Evolutionary conservation across 2,797 vertebrate genomes (phyloP), one percentile per base, ranked within the genome.

Genomic region (Tachyglossus aculeatus): DNA sequence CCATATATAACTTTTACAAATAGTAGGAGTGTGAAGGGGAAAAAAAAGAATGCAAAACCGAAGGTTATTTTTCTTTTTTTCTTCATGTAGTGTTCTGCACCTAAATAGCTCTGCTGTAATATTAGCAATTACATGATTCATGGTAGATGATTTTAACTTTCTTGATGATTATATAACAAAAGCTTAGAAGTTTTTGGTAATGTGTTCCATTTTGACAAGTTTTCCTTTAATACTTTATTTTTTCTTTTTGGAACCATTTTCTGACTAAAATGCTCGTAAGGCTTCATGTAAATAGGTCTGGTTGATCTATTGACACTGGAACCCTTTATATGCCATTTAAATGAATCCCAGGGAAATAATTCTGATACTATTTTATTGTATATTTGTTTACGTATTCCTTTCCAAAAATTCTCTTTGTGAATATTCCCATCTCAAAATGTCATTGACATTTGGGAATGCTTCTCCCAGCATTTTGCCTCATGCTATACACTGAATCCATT

Each of bases 111-210:
- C 9, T 4, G 36, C 37, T 80, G 36, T 64, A 85, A 80, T 78
- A 73, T 82, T 85, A 85, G 47, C 57, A 88, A 85, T 86, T 88
- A 81, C 12, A 66, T 88, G 79, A 89, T 74, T 87, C 74, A 78
- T 58, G 12, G 36, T 56, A 77, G 6, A 2, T 71, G 43, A 59
- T 83, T 87, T 85, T 85, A 85, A 81, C 34, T 64, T 87, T 80
- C 43, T 66, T 7, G 0, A 18, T 47, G 83, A 59, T 85, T 86
- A 74, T 25, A 65, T 61, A 88, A 85, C 56, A 85, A 75, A 82
- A 83, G 45, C 55, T 67, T 56, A 65, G 50, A 61, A 69, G 14
- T 19, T 74, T 82, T 85, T 80, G 32, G 33, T 81, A 86, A 85
- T 80, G 45, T 11, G 37, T 74, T 84, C 63, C 47, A 72, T 84